phyloP scores from a whole-genome alignment of 1,140 invertebrate species.

The Drosophila repletoides region DNA sequence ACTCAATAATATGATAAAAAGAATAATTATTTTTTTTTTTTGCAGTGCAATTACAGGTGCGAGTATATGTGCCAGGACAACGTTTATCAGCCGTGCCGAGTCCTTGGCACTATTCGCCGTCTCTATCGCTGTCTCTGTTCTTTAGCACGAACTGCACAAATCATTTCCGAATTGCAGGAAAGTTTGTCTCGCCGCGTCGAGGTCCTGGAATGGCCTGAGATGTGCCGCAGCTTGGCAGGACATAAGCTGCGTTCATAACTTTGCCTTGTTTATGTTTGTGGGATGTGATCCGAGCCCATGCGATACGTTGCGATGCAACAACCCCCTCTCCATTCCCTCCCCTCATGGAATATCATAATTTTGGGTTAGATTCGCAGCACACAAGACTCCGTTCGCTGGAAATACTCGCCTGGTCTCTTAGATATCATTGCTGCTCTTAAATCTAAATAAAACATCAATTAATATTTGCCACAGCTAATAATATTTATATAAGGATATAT shows the following conservation, averaged over 20 bases:
- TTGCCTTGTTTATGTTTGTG: slow-evolving; percentile 70
- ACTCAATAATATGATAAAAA: no score
- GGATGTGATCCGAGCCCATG: slow-evolving; percentile 64
- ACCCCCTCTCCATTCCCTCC: not conserved
- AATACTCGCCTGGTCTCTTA: not conserved
- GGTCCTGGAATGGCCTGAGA: slow-evolving; percentile 12
- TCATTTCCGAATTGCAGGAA: slow-evolving; percentile 77
- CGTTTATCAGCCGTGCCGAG: slow-evolving; percentile 62
- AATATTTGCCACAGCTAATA: no score
- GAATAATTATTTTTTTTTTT: no score
- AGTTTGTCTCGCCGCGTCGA: slow-evolving; percentile 57
- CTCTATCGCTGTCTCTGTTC: not conserved
- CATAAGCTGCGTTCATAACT: slow-evolving; percentile 71
- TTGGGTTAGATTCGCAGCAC: not conserved
- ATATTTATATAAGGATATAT: no score
- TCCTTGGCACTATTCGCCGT: not conserved
- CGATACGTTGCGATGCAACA: slow-evolving; percentile 31
- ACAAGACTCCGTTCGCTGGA: not conserved
- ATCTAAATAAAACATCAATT: no score
- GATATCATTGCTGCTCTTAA: no score
- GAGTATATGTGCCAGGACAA: slow-evolving; percentile 48
- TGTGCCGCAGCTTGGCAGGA: slow-evolving; percentile 49
- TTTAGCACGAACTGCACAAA: slow-evolving; percentile 70
- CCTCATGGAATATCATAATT: not conserved
- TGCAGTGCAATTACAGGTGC: not conserved